Evolutionary conservation across 2,888 invertebrate genomes (phyloP), one percentile per base, ranked within the genome.

Genomic region (Amphimallon solstitiale): DNA sequence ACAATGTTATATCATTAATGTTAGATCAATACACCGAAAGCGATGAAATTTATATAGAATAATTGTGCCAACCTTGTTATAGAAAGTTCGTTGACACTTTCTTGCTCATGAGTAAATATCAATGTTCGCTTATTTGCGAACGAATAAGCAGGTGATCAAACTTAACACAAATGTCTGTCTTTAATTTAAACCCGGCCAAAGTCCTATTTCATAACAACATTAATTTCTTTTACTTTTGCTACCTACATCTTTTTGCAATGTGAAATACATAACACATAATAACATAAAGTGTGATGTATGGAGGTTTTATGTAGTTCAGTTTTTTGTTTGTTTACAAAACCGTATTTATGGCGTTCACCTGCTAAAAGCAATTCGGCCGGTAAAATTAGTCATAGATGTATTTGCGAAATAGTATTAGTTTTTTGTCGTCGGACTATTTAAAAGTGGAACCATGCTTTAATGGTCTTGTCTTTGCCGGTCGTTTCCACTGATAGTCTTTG

Each of bases 331-430:
- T 23, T 43, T 54, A 21, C 21, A 54, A 54, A 54, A 37, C 15
- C 43, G 34, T 15, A 29, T 10, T 29, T 56, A 17, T 43, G 14
- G 29, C 56, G 15, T 23, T 9, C 40, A 56, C 21, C 6, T 56
- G 43, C 43, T 29, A 29, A 23, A 43, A 17, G n/a, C 29, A 59
- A 15, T 23, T 2, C 43, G 10, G 43, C 15, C 12, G 15, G 34
- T 34, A 23, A 15, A 56, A 40, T 59, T 59, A 59, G 43, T 59
- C 56, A 29, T 43, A 29, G 10, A 2, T 3, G 14, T 5, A 29
- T 15, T 59, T 59, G 29, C 43, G 38, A 59, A 59, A 43, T 29
- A 34, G 4, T 10, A 59, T 29, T 29, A 59, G 56, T 38, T n/a
- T 38, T 38, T 54, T 37, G 21, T 38, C 1, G 9, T 29, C 29